Conservation (phyloP, 2,113 vertebrate genomes). For the Proterorhinus semilunaris region DNA sequence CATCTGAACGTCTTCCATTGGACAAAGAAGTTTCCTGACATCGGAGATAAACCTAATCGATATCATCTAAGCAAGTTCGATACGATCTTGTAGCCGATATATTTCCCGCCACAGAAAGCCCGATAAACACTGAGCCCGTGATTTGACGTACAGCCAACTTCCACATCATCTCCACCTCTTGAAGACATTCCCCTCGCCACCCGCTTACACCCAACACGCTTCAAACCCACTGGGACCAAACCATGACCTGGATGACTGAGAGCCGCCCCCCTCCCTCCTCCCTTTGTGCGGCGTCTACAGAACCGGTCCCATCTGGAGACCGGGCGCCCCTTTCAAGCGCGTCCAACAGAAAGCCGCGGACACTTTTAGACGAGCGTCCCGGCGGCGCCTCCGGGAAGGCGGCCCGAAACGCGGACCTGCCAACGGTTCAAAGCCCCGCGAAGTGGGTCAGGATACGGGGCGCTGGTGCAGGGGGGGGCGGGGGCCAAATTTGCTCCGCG, state of each 20-base stretch:
- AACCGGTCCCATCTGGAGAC: constrained; percentile 52
- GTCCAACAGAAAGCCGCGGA: constrained; percentile 47
- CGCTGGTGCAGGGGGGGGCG: constrained; percentile 4
- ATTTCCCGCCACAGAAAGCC: too few species aligned
- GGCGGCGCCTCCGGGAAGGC: constrained; percentile 56
- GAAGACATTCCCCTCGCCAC: neutral
- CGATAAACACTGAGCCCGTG: too few species aligned
- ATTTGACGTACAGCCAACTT: too few species aligned
- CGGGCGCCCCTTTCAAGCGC: constrained; percentile 47
- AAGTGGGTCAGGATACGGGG: constrained; percentile 60
- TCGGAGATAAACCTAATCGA: too few species aligned
- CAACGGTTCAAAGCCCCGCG: constrained; percentile 63
- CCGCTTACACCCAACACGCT: neutral
- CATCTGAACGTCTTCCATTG: too few species aligned
- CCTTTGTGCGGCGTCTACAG: constrained; percentile 13
- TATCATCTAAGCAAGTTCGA: too few species aligned
- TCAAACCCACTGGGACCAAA: neutral
- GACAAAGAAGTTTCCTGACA: too few species aligned
- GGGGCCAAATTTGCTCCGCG: too few species aligned
- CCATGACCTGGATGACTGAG: neutral
- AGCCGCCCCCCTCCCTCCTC: neutral
- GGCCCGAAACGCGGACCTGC: constrained; percentile 59
- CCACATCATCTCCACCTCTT: too few species aligned
- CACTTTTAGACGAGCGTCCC: constrained; percentile 50
- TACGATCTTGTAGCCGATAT: too few species aligned